Percentiles rank a stretch among this genome's conserved stretches.
Conservation (phyloP, 1,140 invertebrate species). For the Cotesia chilonis region DNA sequence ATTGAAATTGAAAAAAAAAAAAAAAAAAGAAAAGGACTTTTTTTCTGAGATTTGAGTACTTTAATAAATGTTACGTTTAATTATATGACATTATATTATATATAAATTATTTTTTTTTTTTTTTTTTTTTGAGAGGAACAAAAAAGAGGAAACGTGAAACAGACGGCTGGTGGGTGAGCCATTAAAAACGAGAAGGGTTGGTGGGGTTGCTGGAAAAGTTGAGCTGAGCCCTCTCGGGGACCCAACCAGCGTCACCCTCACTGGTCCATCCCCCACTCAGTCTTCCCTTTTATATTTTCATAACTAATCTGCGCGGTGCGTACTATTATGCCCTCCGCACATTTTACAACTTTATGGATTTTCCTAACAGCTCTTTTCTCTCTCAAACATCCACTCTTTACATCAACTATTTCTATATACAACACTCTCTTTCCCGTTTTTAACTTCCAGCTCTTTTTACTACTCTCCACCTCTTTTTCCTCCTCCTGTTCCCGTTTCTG, state of each 20-base stretch:
- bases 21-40: no score
- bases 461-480: constrained; percentile 6
- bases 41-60: not conserved
- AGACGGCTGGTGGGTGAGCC: constrained; percentile 33
- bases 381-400: constrained; percentile 13
- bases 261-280: constrained; percentile 41
- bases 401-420: constrained; percentile 29
- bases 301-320: constrained; percentile 64
- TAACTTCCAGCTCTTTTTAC: not conserved
- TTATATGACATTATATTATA: constrained; percentile 1
- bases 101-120: not conserved
- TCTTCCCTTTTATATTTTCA: constrained; percentile 61
- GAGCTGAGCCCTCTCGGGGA: constrained; percentile 58
- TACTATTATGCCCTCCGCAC: constrained; percentile 62
- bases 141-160: constrained; percentile 34
- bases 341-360: constrained; percentile 65
- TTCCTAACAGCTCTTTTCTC: constrained; percentile 51
- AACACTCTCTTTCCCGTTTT: not conserved
- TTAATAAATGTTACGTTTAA: not conserved
- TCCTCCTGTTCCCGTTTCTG: no score
- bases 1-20: no score
- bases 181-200: constrained; percentile 47
- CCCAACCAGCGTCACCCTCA: constrained; percentile 48
- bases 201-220: constrained; percentile 55
- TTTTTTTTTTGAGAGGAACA: constrained; percentile 9